phyloP scores from a whole-genome alignment of 2,113 vertebrate species.

The Tapirus terrestris region DNA sequence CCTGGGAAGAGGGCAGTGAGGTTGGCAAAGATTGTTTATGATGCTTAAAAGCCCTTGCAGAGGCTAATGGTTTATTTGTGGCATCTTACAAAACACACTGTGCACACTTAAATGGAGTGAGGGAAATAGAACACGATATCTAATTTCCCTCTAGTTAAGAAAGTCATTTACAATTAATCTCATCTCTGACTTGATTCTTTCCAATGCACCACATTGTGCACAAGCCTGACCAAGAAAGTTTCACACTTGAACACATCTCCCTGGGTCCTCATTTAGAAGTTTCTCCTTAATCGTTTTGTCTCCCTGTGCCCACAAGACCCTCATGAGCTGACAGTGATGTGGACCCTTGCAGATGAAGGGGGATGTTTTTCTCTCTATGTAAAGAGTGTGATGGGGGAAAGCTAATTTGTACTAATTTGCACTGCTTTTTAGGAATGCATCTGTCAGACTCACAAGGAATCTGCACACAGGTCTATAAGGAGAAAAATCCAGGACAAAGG shows the following conservation, averaged over 20 bases:
- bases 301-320: too few species aligned
- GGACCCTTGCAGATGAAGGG: accelerated
- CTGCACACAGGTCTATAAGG: neutral
- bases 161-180: neutral
- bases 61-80: neutral
- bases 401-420: neutral
- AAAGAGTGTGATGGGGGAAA: too few species aligned
- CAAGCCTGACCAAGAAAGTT: neutral
- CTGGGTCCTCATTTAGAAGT: accelerated
- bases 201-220: neutral
- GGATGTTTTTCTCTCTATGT: accelerated
- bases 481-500: neutral
- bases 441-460: neutral
- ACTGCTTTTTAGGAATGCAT: neutral
- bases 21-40: accelerated
- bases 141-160: neutral
- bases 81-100: accelerated
- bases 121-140: neutral
- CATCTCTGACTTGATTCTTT: neutral
- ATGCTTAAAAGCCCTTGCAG: accelerated
- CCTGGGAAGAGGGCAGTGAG: accelerated
- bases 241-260: neutral
- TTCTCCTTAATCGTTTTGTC: too few species aligned
- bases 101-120: accelerated
- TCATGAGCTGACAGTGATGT: accelerated